Conservation (phyloP, 2,888 invertebrate species). For the Horisme vitalbata region DNA sequence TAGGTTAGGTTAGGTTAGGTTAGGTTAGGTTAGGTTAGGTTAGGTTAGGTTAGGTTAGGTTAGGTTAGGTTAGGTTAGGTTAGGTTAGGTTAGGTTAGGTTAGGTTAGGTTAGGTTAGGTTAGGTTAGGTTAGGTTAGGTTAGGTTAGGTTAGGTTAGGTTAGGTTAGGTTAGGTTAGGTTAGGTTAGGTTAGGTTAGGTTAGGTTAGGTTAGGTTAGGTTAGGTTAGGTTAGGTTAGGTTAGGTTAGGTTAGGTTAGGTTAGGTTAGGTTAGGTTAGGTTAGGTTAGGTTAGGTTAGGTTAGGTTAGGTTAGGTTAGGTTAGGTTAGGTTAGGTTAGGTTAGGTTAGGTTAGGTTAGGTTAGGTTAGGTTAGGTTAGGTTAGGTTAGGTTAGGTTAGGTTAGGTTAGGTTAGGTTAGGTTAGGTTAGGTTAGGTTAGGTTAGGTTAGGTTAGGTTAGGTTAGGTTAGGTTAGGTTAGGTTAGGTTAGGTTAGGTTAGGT, state of each 20-base stretch:
- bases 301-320: constrained; percentile 19
- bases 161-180: constrained; percentile 19
- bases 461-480: constrained; percentile 17
- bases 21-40: constrained; percentile 19
- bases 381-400: constrained; percentile 19
- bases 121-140: constrained; percentile 19
- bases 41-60: constrained; percentile 19
- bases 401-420: constrained; percentile 19
- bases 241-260: constrained; percentile 19
- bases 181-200: constrained; percentile 19
- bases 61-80: constrained; percentile 19
- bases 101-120: constrained; percentile 19
- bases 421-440: constrained; percentile 19
- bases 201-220: constrained; percentile 19
- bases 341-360: constrained; percentile 19
- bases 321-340: constrained; percentile 19
- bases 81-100: constrained; percentile 19
- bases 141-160: constrained; percentile 19
- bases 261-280: constrained; percentile 19
- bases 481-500: constrained; percentile 7
- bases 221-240: constrained; percentile 19
- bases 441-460: constrained; percentile 6
- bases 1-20: constrained; percentile 19
- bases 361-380: constrained; percentile 19
- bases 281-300: constrained; percentile 19